These are phyloP conservation scores for Armadillidium nasatum DNA, from an alignment of 1,140 invertebrate genomes.

Conservation along the genomic window DNA sequence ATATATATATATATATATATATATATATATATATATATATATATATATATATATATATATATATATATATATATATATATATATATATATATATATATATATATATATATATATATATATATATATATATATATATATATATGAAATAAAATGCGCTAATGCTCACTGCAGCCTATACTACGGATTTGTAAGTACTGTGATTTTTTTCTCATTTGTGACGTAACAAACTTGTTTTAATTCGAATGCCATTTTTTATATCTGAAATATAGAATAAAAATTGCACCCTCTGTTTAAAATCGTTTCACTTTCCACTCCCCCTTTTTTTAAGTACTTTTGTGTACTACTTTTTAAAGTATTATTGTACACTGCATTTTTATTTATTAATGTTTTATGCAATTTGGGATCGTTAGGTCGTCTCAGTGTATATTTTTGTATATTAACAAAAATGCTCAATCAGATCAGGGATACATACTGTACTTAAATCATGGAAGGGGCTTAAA, in stretches of 20 bases:
- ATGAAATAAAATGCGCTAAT: background rate
- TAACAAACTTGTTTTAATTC: background rate
- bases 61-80: background rate
- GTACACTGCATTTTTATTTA: no score
- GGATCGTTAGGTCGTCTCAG: no score
- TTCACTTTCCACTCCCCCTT: background rate
- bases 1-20: background rate
- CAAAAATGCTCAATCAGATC: no score
- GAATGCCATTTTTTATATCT: background rate
- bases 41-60: constrained; percentile 12
- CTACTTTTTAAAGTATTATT: no score
- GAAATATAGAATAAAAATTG: background rate
- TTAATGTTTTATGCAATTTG: no score
- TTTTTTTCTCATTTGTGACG: background rate
- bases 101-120: background rate
- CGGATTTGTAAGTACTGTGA: background rate
- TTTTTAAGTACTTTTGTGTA: no score
- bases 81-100: background rate
- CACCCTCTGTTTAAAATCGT: background rate
- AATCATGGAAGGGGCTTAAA: no score
- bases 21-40: no score
- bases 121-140: background rate
- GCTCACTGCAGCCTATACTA: background rate
- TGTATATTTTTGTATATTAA: no score
- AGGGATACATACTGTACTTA: no score